Percentiles rank a stretch among this genome's conserved stretches.
Evolutionary conservation across 2,888 invertebrate species (phyloP).

Genomic region (Andricus curvator): DNA sequence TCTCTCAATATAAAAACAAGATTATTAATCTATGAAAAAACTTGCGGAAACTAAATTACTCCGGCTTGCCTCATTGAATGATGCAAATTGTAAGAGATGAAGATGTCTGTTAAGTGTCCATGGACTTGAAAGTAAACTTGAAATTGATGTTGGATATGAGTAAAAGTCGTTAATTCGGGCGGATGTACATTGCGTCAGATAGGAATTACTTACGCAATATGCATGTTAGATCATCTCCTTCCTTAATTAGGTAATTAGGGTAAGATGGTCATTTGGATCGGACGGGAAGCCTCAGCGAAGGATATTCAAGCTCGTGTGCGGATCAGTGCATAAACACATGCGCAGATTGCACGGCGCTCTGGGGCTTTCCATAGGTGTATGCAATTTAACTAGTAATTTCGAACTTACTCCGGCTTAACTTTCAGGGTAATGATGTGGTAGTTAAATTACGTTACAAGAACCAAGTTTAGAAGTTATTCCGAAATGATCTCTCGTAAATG

Average conservation of each 20-base stretch:
- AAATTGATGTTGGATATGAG: not conserved
- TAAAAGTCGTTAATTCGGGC: not conserved
- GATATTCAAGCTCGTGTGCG: constrained; percentile 59
- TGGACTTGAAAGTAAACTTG: not conserved
- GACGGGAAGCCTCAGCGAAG: constrained; percentile 53
- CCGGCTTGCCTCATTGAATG: not conserved
- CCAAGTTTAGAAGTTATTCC: constrained; percentile 72
- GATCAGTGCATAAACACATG: constrained; percentile 75
- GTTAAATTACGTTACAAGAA: constrained; percentile 76
- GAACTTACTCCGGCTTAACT: constrained; percentile 76
- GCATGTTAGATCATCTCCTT: constrained; percentile 70
- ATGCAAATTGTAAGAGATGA: not conserved
- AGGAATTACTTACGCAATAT: constrained; percentile 38
- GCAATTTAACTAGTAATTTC: constrained; percentile 78
- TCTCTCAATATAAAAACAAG: too few relatives aligned
- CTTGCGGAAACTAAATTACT: too few relatives aligned
- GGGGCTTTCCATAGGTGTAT: constrained; percentile 68
- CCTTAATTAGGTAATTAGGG: constrained; percentile 74
- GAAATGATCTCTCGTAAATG: constrained; percentile 59
- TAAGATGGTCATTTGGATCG: constrained; percentile 69
- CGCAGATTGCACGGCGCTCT: constrained; percentile 72
- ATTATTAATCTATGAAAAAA: too few relatives aligned
- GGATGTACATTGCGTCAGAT: not conserved
- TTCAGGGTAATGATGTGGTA: constrained; percentile 74
- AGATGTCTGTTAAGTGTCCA: not conserved